Percentiles rank a stretch among this genome's conserved stretches.
phyloP scores from a whole-genome alignment of 2,888 invertebrate genomes.

The Copidosoma aretas region DNA sequence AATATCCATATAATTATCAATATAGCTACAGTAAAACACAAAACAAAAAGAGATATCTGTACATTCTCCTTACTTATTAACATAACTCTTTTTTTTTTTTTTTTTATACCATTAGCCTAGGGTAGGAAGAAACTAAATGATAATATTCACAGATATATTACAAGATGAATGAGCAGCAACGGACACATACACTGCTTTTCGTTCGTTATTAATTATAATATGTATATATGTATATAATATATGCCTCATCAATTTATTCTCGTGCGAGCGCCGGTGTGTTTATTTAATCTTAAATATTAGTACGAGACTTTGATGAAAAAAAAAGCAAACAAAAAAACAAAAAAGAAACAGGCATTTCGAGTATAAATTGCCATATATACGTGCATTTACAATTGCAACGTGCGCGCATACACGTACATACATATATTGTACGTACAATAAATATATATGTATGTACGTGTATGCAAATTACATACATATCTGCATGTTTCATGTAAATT shows the following conservation, averaged over 20 bases:
- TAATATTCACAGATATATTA: constrained; percentile 64
- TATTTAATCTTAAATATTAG: constrained; percentile 2
- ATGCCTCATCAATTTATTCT: background rate
- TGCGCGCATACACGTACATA: background rate
- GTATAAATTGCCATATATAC: background rate
- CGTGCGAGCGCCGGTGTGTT: background rate
- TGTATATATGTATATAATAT: too few relatives aligned
- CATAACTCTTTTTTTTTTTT: constrained; percentile 48
- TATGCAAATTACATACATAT: background rate
- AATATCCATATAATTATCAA: constrained; percentile 64
- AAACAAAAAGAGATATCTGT: constrained; percentile 63
- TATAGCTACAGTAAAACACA: constrained; percentile 63
- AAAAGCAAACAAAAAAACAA: constrained; percentile 18
- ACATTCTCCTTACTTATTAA: constrained; percentile 61
- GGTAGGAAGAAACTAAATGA: constrained; percentile 62
- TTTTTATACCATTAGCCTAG: constrained; percentile 61
- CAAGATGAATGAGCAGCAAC: constrained; percentile 57
- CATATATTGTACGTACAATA: background rate
- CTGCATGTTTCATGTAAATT: too few relatives aligned
- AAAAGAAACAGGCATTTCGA: constrained; percentile 18
- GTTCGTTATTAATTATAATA: constrained; percentile 1
- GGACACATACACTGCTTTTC: constrained; percentile 52
- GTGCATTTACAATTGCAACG: background rate
- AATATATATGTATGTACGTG: background rate
- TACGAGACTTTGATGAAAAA: constrained; percentile 27